A percentile compares a stretch with the other conserved stretches of the same genome.
Evolutionary conservation across 2,113 vertebrate species (phyloP).

Genomic region (Otolemur garnettii): DNA sequence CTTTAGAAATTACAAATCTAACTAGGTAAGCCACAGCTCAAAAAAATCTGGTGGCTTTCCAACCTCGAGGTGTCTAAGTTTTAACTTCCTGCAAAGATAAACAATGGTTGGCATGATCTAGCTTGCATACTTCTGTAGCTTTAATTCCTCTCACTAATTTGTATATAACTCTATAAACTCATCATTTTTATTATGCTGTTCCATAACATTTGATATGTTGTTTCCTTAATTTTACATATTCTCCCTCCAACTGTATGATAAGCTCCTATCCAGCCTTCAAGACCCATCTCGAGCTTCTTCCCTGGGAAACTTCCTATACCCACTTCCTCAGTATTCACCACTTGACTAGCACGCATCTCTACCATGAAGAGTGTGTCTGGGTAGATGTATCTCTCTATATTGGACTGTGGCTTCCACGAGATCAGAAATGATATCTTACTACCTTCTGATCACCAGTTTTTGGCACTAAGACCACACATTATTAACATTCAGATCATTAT

Average conservation of each 20-base stretch:
- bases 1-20: constrained; percentile 10
- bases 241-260: background rate
- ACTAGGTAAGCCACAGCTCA: background rate
- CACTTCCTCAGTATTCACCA: background rate
- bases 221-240: background rate
- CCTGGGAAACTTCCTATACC: background rate
- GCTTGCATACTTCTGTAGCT: background rate
- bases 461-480: background rate
- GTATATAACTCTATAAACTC: background rate
- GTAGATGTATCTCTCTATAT: background rate
- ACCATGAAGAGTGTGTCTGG: background rate
- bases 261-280: background rate
- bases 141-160: background rate
- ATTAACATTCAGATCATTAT: background rate
- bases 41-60: background rate
- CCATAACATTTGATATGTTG: background rate
- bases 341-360: background rate
- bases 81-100: background rate
- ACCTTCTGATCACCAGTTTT: background rate
- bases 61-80: background rate
- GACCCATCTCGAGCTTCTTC: background rate
- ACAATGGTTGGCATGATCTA: background rate
- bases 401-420: background rate
- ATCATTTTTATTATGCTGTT: background rate
- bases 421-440: background rate